Evolutionary conservation across 2,888 invertebrate species (phyloP).

Genomic region (Agonum fuliginosum): DNA sequence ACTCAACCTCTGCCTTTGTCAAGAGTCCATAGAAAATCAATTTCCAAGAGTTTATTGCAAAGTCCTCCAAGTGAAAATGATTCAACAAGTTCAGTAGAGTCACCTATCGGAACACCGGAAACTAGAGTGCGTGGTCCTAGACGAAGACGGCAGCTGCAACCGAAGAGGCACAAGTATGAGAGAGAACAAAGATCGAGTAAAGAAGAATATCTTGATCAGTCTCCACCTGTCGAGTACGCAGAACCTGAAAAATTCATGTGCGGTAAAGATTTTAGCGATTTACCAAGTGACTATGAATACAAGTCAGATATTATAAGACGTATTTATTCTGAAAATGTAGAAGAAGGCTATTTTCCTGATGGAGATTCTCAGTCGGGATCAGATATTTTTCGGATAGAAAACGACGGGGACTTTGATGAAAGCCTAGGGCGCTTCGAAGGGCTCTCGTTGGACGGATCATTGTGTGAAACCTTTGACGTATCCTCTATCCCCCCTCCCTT

Average conservation of each 20-base stretch:
- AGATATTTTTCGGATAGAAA: conserved; percentile 72
- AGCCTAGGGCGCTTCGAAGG: conserved; percentile 80
- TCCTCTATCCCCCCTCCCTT: conserved; percentile 86
- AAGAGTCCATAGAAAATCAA: conserved; percentile 72
- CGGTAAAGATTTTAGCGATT: conserved; percentile 56
- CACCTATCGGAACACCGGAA: conserved; percentile 76
- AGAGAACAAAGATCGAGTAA: conserved; percentile 70
- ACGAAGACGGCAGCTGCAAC: conserved; percentile 79
- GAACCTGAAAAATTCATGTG: conserved; percentile 56
- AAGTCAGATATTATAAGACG: conserved; percentile 58
- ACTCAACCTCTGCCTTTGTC: conserved; percentile 73
- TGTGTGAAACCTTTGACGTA: conserved; percentile 81
- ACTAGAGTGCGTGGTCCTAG: conserved; percentile 78
- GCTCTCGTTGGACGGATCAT: conserved; percentile 71
- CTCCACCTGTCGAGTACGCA: background rate
- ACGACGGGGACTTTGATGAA: conserved; percentile 72
- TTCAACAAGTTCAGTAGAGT: conserved; percentile 83
- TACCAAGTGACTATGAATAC: conserved; percentile 57
- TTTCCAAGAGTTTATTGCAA: conserved; percentile 77
- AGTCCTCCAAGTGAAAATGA: conserved; percentile 85
- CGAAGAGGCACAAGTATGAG: conserved; percentile 76
- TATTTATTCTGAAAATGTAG: conserved; percentile 68
- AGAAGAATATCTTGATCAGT: conserved; percentile 69
- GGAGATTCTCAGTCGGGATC: conserved; percentile 75
- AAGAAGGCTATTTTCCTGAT: conserved; percentile 81